Evolutionary conservation across 1,140 invertebrate species (phyloP).

Genomic region (Panagrolaimus sp.): DNA sequence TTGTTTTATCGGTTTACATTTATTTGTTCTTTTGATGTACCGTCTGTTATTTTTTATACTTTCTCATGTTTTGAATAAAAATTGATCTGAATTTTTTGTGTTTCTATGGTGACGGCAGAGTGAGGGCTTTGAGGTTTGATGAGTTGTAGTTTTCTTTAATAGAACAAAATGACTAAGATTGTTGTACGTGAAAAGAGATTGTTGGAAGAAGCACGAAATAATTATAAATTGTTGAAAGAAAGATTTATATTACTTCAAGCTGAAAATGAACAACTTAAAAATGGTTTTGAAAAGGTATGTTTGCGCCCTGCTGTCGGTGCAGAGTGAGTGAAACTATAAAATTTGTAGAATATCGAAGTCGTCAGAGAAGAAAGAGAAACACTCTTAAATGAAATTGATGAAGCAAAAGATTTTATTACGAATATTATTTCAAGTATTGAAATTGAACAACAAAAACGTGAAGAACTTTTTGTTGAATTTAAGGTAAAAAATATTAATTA

Average conservation of each 20-base stretch:
- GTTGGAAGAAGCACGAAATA: background rate
- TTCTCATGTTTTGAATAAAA: background rate
- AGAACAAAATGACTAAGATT: no score
- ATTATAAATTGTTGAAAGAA: slow-evolving; percentile 1
- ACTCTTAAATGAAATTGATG: no score
- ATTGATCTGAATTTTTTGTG: background rate
- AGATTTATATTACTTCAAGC: background rate
- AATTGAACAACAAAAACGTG: background rate
- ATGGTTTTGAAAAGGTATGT: background rate
- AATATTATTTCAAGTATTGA: no score
- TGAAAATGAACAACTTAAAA: slow-evolving; percentile 7
- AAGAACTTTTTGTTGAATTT: background rate
- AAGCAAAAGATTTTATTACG: no score
- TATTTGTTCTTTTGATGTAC: background rate
- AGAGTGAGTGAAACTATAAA: no score
- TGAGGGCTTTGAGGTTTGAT: no score
- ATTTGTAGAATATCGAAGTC: no score
- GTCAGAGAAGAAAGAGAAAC: no score
- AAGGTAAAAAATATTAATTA: no score
- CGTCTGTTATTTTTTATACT: background rate
- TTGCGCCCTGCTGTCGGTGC: background rate
- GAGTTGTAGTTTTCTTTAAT: no score
- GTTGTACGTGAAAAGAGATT: background rate
- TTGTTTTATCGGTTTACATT: background rate
- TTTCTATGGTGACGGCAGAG: no score